These are phyloP conservation scores for Protophormia terraenovae DNA, from an alignment of 2,888 invertebrate species.

Conservation along the genomic window DNA sequence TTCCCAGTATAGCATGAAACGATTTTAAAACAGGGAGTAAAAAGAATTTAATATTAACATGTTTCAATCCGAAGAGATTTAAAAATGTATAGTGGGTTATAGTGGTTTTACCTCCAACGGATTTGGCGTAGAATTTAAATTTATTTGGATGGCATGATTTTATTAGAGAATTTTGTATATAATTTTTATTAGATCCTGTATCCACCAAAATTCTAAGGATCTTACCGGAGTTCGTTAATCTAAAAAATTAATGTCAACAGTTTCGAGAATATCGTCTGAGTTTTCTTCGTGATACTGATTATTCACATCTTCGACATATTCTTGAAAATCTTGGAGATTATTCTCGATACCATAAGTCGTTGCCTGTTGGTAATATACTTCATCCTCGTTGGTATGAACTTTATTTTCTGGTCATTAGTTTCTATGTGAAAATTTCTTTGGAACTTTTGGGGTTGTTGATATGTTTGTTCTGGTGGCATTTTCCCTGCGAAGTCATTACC, in stretches of 20 bases:
- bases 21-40: not conserved
- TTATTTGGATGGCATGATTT: not conserved
- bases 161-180: not conserved
- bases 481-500: not conserved
- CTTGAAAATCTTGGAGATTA: not conserved
- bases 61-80: not conserved
- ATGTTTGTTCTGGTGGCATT: not conserved
- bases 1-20: not conserved
- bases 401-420: not conserved
- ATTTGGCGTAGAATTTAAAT: not conserved
- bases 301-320: not conserved
- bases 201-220: not conserved
- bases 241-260: not conserved
- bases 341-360: no score
- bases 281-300: not conserved
- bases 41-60: not conserved
- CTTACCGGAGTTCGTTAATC: not conserved
- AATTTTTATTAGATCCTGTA: conserved; percentile 5
- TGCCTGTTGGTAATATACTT: not conserved
- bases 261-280: not conserved
- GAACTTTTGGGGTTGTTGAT: not conserved
- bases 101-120: not conserved
- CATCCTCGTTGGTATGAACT: not conserved
- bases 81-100: not conserved
- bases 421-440: not conserved